Evolutionary conservation across 2,797 vertebrate genomes (phyloP).

Genomic region (Dicrostonyx torquatus): DNA sequence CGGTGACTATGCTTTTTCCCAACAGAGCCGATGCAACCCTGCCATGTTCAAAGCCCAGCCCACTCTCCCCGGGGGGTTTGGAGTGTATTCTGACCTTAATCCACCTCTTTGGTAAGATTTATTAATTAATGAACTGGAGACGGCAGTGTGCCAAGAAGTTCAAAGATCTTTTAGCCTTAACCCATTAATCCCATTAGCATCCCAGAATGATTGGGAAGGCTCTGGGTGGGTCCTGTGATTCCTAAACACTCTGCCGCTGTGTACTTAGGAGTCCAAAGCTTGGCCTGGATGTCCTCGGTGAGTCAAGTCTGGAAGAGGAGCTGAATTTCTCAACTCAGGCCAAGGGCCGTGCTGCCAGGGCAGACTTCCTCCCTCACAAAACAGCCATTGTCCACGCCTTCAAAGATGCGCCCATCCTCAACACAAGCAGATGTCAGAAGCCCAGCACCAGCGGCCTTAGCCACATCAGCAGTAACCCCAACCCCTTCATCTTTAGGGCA

Average conservation of each 20-base stretch:
- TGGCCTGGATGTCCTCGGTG: conserved; percentile 25
- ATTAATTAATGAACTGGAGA: conserved; percentile 38
- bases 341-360: not conserved
- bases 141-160: conserved; percentile 62
- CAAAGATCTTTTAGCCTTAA: conserved; percentile 67
- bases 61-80: not conserved
- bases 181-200: conserved; percentile 53
- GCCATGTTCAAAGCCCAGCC: not conserved
- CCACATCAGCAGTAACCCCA: not conserved
- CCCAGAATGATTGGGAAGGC: conserved; percentile 32
- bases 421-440: not conserved
- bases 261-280: not conserved
- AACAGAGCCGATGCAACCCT: not conserved
- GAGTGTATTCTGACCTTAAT: conserved; percentile 53
- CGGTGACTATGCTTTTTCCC: not conserved
- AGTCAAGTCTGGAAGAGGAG: conserved; percentile 67
- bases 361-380: conserved; percentile 43
- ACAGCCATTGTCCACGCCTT: conserved; percentile 39
- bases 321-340: conserved; percentile 39
- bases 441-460: not conserved
- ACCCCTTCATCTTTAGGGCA: not conserved
- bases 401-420: not conserved
- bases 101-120: conserved; percentile 58
- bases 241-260: not conserved
- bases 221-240: not conserved